These are phyloP conservation scores for Gymnarchus niloticus DNA, from an alignment of 2,113 vertebrate species.

Conservation along the genomic window DNA sequence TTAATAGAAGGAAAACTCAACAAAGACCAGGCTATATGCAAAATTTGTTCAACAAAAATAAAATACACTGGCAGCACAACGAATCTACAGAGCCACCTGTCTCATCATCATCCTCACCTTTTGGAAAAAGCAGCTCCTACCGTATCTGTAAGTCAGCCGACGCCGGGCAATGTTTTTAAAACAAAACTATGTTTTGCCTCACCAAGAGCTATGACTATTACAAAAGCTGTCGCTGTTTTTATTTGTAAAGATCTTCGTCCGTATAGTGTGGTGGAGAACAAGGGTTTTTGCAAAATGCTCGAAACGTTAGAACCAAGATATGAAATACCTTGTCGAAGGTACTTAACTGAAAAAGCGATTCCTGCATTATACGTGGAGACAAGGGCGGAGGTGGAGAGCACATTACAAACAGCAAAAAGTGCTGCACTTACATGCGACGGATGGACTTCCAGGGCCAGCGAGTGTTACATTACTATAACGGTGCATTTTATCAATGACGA, in stretches of 20 bases:
- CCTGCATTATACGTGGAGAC: background rate
- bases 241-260: constrained; percentile 12
- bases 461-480: background rate
- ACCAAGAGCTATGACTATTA: background rate
- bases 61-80: constrained; percentile 4
- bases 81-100: background rate
- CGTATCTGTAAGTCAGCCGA: background rate
- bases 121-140: background rate
- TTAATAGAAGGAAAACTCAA: background rate
- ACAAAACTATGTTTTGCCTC: constrained; percentile 6
- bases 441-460: background rate
- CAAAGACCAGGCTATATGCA: constrained; percentile 9
- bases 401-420: background rate
- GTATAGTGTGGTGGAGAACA: background rate
- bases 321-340: background rate
- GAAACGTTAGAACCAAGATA: constrained; percentile 18
- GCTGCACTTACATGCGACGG: background rate
- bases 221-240: background rate
- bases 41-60: constrained; percentile 1
- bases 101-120: background rate
- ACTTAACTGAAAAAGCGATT: constrained; percentile 1
- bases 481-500: background rate
- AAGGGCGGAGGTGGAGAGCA: background rate
- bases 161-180: background rate
- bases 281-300: constrained; percentile 5